Percentiles rank a stretch among this genome's conserved stretches.
Evolutionary conservation across 1,140 invertebrate genomes (phyloP).

Genomic region (Theocolax elegans): DNA sequence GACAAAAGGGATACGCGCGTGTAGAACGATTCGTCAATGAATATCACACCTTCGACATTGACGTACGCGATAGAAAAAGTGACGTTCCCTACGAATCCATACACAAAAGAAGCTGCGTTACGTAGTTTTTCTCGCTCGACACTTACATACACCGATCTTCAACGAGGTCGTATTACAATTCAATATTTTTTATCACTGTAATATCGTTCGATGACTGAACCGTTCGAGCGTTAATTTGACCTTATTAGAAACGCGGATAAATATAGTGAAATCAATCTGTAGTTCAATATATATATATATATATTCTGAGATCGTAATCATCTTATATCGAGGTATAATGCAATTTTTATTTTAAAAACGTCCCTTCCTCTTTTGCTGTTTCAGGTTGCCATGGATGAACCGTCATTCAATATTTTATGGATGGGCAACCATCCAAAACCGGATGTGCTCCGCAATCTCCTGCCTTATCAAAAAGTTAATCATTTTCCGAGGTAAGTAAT

Average conservation of each 20-base stretch:
- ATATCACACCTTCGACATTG: too few relatives aligned
- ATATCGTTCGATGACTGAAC: neutral
- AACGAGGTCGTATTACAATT: neutral
- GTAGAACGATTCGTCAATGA: too few relatives aligned
- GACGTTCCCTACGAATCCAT: too few relatives aligned
- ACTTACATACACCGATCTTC: neutral
- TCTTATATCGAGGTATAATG: too few relatives aligned
- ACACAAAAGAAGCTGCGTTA: too few relatives aligned
- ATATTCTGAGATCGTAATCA: neutral
- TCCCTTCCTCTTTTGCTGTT: slow-evolving; percentile 48
- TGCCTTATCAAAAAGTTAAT: slow-evolving; percentile 90
- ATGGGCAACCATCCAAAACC: slow-evolving; percentile 92
- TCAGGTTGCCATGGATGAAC: slow-evolving; percentile 67
- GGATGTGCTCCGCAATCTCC: slow-evolving; percentile 81
- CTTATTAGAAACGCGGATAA: neutral
- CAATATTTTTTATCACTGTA: too few relatives aligned
- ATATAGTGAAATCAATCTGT: neutral
- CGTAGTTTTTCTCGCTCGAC: neutral
- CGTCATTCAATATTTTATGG: slow-evolving; percentile 90
- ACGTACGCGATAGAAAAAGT: neutral
- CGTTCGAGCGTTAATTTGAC: neutral
- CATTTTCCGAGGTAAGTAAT: slow-evolving; percentile 86
- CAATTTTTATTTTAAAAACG: neutral
- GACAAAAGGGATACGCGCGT: too few relatives aligned
- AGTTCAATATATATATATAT: too few relatives aligned